Evolutionary conservation across 2,797 vertebrate genomes (phyloP).

Genomic region (Bovichtus diacanthus): DNA sequence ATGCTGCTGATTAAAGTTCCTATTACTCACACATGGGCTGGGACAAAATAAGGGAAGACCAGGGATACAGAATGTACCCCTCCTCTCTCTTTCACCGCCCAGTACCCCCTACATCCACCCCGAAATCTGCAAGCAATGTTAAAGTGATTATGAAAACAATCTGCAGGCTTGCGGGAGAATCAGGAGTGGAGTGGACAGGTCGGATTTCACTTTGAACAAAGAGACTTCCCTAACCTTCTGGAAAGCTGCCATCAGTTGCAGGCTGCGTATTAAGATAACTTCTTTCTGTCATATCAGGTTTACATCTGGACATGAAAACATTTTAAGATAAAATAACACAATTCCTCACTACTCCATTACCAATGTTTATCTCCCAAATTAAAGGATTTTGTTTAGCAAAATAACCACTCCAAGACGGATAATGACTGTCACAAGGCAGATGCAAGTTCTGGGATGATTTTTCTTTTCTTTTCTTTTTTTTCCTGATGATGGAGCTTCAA

Average conservation of each 20-base stretch:
- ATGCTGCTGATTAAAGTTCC: constrained; percentile 84
- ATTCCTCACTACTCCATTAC: constrained; percentile 9
- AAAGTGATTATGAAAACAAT: constrained; percentile 70
- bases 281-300: constrained; percentile 44
- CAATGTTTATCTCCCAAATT: constrained; percentile 14
- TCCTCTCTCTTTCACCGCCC: constrained; percentile 21
- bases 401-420: constrained; percentile 18
- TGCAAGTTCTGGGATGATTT: constrained; percentile 13
- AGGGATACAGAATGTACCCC: constrained; percentile 34
- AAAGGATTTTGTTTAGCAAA: constrained; percentile 27
- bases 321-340: constrained; percentile 34
- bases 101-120: constrained; percentile 24
- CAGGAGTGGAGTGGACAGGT: constrained; percentile 50
- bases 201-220: constrained; percentile 62
- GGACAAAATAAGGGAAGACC: constrained; percentile 57
- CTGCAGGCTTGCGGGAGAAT: constrained; percentile 52
- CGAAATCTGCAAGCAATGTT: constrained; percentile 57
- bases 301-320: constrained; percentile 43
- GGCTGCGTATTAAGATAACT: constrained; percentile 45
- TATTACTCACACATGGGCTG: constrained; percentile 76
- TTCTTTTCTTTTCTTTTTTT: constrained; percentile 12
- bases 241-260: constrained; percentile 52
- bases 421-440: constrained; percentile 24
- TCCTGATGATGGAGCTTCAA: constrained; percentile 14
- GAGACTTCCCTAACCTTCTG: constrained; percentile 53